These are phyloP conservation scores for Hyperoodon ampullatus DNA, from an alignment of 2,113 vertebrate species.

Conservation along the genomic window DNA sequence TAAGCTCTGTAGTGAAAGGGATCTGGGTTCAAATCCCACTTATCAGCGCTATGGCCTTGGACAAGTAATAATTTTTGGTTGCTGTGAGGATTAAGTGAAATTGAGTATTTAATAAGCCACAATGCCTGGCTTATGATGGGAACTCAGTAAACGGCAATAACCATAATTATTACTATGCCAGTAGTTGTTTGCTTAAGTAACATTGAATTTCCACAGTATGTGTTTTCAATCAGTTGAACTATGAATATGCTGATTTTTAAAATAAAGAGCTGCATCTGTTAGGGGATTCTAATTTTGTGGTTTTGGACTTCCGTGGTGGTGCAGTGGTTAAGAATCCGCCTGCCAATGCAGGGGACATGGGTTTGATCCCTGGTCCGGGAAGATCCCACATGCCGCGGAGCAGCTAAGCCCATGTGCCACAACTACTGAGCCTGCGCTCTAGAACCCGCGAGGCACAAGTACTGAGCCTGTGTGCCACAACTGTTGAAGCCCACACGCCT, in stretches of 20 bases:
- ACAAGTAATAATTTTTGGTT: background rate
- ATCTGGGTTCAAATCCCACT: background rate
- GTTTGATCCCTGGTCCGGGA: too few relatives aligned
- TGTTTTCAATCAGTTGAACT: background rate
- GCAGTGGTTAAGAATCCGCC: too few relatives aligned
- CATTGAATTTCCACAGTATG: background rate
- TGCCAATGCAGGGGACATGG: too few relatives aligned
- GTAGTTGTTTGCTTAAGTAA: constrained; percentile 5
- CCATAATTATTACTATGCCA: background rate
- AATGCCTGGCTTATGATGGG: background rate
- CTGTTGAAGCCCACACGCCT: too few relatives aligned
- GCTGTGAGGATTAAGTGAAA: background rate
- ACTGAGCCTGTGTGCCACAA: too few relatives aligned
- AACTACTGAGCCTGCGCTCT: too few relatives aligned
- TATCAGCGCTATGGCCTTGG: background rate
- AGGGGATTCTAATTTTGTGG: too few relatives aligned
- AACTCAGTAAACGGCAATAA: background rate
- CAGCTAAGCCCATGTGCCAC: too few relatives aligned
- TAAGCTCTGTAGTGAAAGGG: background rate
- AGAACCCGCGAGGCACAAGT: too few relatives aligned
- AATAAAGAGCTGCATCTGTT: constrained; percentile 23
- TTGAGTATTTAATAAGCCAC: background rate
- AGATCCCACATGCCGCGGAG: too few relatives aligned
- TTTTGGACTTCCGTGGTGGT: too few relatives aligned
- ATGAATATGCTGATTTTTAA: constrained; percentile 36